Percentiles rank a stretch among this genome's conserved stretches.
These are phyloP conservation scores for Andrena bicolor DNA, from an alignment of 2,888 invertebrate species.

Conservation along the genomic window DNA sequence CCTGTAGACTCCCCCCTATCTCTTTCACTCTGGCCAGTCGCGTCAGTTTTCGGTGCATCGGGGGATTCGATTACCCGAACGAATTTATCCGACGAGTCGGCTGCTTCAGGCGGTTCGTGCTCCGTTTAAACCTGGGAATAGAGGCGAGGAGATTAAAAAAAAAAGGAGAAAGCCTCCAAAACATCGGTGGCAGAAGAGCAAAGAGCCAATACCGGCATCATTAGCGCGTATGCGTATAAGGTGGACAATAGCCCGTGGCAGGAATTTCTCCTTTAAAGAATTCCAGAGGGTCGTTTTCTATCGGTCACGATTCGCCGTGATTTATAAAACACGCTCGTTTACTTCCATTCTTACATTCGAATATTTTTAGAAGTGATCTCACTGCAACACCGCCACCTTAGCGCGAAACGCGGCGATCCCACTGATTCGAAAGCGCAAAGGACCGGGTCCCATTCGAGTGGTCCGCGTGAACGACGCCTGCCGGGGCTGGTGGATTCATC, in stretches of 20 bases:
- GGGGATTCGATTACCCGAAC: conserved; percentile 39
- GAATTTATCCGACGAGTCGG: conserved; percentile 19
- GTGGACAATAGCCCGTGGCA: conserved; percentile 30
- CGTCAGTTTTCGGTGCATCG: conserved; percentile 61
- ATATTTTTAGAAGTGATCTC: conserved; percentile 11
- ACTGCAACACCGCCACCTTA: neutral
- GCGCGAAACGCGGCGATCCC: neutral
- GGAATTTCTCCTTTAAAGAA: conserved; percentile 32
- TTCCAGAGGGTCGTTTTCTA: conserved; percentile 28
- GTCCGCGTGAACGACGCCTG: too few relatives aligned
- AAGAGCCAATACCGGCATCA: conserved; percentile 41
- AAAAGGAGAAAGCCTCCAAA: conserved; percentile 26
- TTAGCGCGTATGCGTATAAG: conserved; percentile 32
- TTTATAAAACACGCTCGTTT: neutral
- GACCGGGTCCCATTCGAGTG: neutral
- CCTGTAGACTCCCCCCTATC: conserved; percentile 33
- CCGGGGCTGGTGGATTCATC: neutral
- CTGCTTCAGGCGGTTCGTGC: neutral
- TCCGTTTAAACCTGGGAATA: conserved; percentile 30
- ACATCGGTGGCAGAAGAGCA: conserved; percentile 44
- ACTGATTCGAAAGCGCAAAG: neutral
- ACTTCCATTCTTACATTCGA: neutral
- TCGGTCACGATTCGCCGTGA: conserved; percentile 1
- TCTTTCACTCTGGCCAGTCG: conserved; percentile 45
- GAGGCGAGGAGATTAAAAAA: conserved; percentile 23